A percentile compares a stretch with the other conserved stretches of the same genome.
These are phyloP conservation scores for Accipiter cooperii DNA, from an alignment of 2,113 vertebrate species.

Conservation along the genomic window DNA sequence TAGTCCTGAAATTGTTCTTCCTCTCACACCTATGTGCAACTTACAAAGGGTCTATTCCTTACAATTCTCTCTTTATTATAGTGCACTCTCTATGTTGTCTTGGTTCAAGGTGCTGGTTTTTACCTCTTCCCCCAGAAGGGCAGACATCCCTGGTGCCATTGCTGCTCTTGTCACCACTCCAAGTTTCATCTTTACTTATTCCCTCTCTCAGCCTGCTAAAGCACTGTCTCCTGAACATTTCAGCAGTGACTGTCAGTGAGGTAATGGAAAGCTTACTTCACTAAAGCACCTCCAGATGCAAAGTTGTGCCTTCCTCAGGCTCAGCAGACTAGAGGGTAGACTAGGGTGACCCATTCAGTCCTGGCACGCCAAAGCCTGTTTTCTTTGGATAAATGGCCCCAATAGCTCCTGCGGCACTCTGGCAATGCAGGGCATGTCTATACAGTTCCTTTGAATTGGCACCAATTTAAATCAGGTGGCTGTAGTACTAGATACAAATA, in stretches of 20 bases:
- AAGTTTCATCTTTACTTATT: neutral
- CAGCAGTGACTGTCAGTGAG: neutral
- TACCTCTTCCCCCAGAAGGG: neutral
- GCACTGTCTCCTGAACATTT: neutral
- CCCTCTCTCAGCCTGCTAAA: neutral
- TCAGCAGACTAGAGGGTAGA: neutral
- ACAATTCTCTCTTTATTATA: neutral
- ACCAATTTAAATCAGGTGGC: neutral
- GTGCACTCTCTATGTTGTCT: neutral
- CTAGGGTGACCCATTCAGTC: neutral
- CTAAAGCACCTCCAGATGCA: neutral
- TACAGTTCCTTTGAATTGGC: neutral
- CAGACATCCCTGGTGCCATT: neutral
- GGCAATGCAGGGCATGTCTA: neutral
- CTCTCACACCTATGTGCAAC: neutral
- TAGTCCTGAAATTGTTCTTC: neutral
- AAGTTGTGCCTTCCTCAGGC: neutral
- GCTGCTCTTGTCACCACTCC: neutral
- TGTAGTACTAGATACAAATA: neutral
- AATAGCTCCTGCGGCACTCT: neutral
- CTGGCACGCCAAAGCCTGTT: neutral
- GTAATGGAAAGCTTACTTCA: neutral
- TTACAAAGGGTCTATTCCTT: neutral
- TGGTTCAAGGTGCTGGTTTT: neutral
- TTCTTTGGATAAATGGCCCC: neutral